Base-by-base conservation (phyloP, 2,797 vertebrate species). In the Acanthurus leucopareius region DNA sequence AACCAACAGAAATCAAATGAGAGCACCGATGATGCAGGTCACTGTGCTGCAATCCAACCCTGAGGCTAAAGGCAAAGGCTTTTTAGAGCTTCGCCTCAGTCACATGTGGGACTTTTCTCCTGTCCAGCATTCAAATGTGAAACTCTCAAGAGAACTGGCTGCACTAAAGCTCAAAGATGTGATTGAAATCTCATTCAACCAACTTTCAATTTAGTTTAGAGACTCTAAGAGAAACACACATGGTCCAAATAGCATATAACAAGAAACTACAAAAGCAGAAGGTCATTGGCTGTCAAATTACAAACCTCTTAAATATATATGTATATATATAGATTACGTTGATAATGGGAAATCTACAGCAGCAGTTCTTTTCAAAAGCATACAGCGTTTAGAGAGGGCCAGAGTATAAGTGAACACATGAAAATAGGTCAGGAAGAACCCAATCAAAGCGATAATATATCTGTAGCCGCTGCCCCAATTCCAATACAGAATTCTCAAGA, bases 361-460 rank as follows among this genome's bases (percentile, higher is more conserved):
- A 60, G 32, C 67, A 57, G 57, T 71, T 19, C 54, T 25, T 25
- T 25, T 20, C 17, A 68, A 53, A 17, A 65, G 56, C 62, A 40
- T 35, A 19, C 47, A 35, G 17, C 42, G 45, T 64, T 56, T 74
- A 44, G 20, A 15, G 35, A 48, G 42, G 44, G 8, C 13, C 14
- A 17, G 66, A 9, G 35, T 80, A 74, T 32, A 66, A 75, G 58
- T 64, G 49, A 81, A 63, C 17, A 73, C 20, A 32, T 63, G 51
- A 60, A 92, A 90, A 76, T 90, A 74, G 90, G 88, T 84, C 86
- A 82, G 52, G 19, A 82, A 69, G 73, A 82, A 82, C 65, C 76
- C 56, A 84, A 78, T 91, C 85, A 86, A 84, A 86, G 84, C 1
- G n/a, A 78, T 86, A 82, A 83, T 45, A 66, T 79, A 73, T 86